Evolutionary conservation across 1,140 invertebrate species (phyloP).

Genomic region (Drosophila setifemur): DNA sequence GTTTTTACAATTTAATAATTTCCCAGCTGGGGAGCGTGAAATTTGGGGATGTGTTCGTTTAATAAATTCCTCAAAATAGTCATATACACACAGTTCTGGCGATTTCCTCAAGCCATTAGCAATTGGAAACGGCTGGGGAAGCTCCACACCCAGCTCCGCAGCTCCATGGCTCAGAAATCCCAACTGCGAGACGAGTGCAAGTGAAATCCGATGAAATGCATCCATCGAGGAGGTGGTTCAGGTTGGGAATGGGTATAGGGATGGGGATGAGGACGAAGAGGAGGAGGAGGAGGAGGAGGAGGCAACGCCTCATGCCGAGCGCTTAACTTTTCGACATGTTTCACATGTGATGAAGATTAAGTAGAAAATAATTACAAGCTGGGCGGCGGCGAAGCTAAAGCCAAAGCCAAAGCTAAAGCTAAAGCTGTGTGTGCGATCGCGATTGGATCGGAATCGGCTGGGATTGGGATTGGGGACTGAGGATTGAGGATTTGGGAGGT

Average conservation of each 20-base stretch:
- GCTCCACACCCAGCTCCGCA: constrained; percentile 2
- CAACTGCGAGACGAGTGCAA: constrained; percentile 1
- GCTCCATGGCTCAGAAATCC: too few relatives aligned
- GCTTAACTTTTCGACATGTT: constrained; percentile 79
- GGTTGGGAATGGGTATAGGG: too few relatives aligned
- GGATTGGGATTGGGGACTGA: neutral
- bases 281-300: neutral
- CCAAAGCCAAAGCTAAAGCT: neutral
- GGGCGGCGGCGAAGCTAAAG: constrained; percentile 9
- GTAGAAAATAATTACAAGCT: constrained; percentile 79
- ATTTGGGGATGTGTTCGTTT: constrained; percentile 21
- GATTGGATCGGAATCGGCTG: constrained; percentile 30
- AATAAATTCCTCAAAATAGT: constrained; percentile 28
- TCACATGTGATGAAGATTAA: constrained; percentile 78
- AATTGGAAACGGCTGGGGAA: constrained; percentile 32
- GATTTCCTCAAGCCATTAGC: constrained; percentile 32
- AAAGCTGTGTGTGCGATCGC: constrained; percentile 39
- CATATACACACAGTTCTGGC: constrained; percentile 27
- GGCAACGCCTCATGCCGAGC: constrained; percentile 67
- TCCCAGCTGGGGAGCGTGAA: constrained; percentile 15
- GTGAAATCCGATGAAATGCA: constrained; percentile 21
- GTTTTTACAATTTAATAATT: neutral
- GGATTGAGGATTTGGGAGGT: too few relatives aligned
- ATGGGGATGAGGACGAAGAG: constrained; percentile 13
- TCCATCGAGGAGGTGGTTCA: too few relatives aligned